Evolutionary conservation across 2,888 invertebrate species (phyloP).

Genomic region (Athalia cordata): DNA sequence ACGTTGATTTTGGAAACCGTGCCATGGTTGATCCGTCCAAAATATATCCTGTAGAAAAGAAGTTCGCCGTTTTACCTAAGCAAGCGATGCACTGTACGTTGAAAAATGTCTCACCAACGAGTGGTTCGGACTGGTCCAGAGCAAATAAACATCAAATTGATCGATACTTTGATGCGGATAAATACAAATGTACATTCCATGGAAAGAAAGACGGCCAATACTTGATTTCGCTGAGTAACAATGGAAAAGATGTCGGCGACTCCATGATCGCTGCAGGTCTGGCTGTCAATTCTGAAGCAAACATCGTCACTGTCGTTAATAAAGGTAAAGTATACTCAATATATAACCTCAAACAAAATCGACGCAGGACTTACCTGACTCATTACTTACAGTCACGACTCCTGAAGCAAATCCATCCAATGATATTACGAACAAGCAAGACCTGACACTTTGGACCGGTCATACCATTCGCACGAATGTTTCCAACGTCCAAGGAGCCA

Average conservation of each 20-base stretch:
- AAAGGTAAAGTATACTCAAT: background rate
- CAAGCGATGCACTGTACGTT: slow-evolving; percentile 84
- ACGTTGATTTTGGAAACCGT: slow-evolving; percentile 86
- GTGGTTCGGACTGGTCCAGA: slow-evolving; percentile 77
- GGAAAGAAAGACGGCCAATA: slow-evolving; percentile 74
- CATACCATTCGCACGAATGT: slow-evolving; percentile 73
- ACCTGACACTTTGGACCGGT: slow-evolving; percentile 71
- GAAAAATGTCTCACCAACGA: slow-evolving; percentile 77
- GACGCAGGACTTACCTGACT: background rate
- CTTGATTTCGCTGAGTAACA: slow-evolving; percentile 75
- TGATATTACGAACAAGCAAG: slow-evolving; percentile 59
- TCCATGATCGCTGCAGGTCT: slow-evolving; percentile 75
- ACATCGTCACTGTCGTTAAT: background rate
- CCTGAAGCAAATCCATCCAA: background rate
- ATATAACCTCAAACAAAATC: background rate
- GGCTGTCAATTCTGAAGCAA: slow-evolving; percentile 64
- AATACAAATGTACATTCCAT: slow-evolving; percentile 78
- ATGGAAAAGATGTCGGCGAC: slow-evolving; percentile 75
- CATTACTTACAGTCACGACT: background rate
- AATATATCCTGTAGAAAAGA: slow-evolving; percentile 82
- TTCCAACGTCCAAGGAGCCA: slow-evolving; percentile 70
- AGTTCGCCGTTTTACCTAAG: slow-evolving; percentile 80
- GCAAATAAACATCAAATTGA: slow-evolving; percentile 74
- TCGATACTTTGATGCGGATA: slow-evolving; percentile 79
- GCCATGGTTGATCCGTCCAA: slow-evolving; percentile 79